phyloP scores from a whole-genome alignment of 2,888 invertebrate genomes.

The Steinernema hermaphroditum region DNA sequence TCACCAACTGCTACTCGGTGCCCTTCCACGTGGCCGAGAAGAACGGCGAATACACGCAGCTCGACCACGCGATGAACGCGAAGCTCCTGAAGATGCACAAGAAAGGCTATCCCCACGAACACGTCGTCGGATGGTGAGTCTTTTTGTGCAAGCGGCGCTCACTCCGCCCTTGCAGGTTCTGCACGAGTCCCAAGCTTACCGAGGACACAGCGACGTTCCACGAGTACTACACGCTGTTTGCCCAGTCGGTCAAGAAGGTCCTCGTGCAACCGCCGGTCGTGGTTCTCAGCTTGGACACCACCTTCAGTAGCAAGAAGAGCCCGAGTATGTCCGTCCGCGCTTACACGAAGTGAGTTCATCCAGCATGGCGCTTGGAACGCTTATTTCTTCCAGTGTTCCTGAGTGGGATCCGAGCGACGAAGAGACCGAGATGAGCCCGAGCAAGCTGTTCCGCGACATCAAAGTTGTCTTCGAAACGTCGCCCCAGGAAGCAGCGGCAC shows the following conservation, averaged over 20 bases:
- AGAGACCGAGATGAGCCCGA: neutral
- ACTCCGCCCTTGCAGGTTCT: neutral
- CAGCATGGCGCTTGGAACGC: no score
- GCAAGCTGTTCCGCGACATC: neutral
- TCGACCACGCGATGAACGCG: neutral
- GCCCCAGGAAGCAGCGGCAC: neutral
- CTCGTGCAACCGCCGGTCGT: neutral
- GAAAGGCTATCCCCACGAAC: neutral
- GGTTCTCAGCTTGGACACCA: neutral
- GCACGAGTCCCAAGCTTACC: neutral
- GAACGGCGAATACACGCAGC: neutral
- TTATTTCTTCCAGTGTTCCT: no score
- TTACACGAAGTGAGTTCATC: neutral
- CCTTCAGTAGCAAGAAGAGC: neutral
- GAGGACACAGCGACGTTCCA: neutral
- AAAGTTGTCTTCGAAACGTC: neutral
- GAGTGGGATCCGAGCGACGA: neutral
- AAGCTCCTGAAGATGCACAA: neutral
- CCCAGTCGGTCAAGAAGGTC: neutral
- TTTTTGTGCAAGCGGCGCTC: no score
- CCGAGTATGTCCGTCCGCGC: neutral
- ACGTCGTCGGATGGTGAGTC: conserved; percentile 9
- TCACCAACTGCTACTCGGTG: neutral
- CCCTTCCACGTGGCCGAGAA: neutral
- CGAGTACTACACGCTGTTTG: neutral